phyloP scores from a whole-genome alignment of 2,888 invertebrate species.

The Psococerastis gibbosa region DNA sequence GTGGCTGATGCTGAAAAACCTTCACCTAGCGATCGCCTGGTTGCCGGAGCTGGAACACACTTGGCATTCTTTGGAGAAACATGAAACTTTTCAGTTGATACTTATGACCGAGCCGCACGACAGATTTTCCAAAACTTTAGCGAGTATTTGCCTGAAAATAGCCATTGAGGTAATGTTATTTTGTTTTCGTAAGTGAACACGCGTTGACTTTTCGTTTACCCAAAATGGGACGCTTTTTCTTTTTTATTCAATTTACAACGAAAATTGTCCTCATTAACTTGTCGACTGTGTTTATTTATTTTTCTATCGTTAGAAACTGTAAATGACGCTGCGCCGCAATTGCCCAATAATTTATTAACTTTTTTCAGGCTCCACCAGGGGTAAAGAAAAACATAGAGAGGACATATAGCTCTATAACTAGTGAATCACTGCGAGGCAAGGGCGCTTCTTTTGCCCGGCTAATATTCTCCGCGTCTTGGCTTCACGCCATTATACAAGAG shows the following conservation, averaged over 20 bases:
- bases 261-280: constrained; percentile 7
- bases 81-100: constrained; percentile 56
- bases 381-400: constrained; percentile 61
- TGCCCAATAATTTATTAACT: no score
- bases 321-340: no score
- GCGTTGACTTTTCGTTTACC: no score
- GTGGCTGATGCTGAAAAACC: constrained; percentile 66
- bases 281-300: constrained; percentile 9
- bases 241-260: background rate
- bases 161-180: constrained; percentile 60
- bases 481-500: constrained; percentile 82
- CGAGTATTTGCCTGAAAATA: constrained; percentile 61
- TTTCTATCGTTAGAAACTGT: constrained; percentile 2
- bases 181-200: no score
- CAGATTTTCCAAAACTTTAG: constrained; percentile 51
- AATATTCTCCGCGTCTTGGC: constrained; percentile 61
- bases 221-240: no score
- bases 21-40: constrained; percentile 57
- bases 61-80: constrained; percentile 29
- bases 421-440: constrained; percentile 23
- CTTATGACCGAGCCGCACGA: constrained; percentile 67
- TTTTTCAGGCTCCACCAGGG: constrained; percentile 54
- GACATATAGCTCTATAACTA: constrained; percentile 51
- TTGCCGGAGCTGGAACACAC: constrained; percentile 47
- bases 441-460: constrained; percentile 26